These are phyloP conservation scores for Hippoglossus hippoglossus DNA, from an alignment of 2,797 vertebrate species.

Conservation along the genomic window DNA sequence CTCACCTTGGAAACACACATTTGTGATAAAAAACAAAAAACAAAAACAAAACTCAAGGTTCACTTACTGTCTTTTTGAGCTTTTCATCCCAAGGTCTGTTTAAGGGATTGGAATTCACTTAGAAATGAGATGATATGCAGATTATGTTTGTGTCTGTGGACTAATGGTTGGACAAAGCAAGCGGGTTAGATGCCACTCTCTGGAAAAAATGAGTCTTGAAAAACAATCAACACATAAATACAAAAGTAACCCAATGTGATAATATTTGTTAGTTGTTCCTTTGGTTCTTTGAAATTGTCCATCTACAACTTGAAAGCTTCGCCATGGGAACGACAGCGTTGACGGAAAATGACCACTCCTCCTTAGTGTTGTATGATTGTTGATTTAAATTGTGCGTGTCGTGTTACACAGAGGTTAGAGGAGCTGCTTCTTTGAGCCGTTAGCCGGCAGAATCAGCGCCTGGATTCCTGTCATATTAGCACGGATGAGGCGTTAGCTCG, in stretches of 20 bases:
- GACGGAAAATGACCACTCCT: not conserved
- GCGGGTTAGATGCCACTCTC: not conserved
- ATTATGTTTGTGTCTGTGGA: not conserved
- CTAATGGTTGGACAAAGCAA: not conserved
- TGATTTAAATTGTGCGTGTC: conserved; percentile 6
- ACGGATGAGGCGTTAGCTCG: conserved; percentile 43
- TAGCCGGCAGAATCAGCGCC: conserved; percentile 37
- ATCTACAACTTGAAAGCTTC: too few relatives aligned
- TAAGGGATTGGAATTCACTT: too few relatives aligned
- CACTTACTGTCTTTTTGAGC: too few relatives aligned
- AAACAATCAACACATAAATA: not conserved
- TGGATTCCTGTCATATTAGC: conserved; percentile 64
- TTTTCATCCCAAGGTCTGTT: too few relatives aligned
- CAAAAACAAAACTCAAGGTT: too few relatives aligned
- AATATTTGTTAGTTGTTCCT: not conserved
- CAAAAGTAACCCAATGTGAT: not conserved
- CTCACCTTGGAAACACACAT: too few relatives aligned
- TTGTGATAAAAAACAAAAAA: too few relatives aligned
- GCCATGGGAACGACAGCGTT: not conserved
- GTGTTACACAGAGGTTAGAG: conserved; percentile 5
- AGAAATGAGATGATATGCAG: too few relatives aligned
- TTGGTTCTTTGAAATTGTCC: not conserved
- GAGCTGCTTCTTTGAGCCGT: conserved; percentile 46
- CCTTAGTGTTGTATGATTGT: not conserved
- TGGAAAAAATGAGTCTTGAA: not conserved